phyloP scores from a whole-genome alignment of 2,113 vertebrate genomes.

The Bubo scandiacus region DNA sequence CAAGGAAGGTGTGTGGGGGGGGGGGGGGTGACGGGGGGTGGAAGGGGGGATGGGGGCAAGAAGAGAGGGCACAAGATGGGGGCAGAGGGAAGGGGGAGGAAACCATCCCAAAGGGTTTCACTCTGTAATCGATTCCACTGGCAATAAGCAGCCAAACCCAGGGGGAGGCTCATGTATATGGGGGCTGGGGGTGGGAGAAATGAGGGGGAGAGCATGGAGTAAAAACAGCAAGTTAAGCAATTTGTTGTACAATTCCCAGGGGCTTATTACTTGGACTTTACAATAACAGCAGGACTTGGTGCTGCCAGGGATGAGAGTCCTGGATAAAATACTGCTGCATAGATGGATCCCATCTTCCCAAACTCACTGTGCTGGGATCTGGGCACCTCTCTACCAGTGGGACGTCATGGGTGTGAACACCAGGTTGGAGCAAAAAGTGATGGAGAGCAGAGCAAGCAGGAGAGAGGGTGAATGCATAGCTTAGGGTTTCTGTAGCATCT shows the following conservation, averaged over 20 bases:
- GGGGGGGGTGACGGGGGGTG: not conserved
- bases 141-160: not conserved
- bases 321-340: not conserved
- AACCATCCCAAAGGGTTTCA: not conserved
- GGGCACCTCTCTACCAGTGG: not conserved
- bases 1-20: not conserved
- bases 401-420: not conserved
- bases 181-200: not conserved
- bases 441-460: not conserved
- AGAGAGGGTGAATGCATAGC: not conserved
- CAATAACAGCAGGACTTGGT: not conserved
- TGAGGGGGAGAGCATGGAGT: not conserved
- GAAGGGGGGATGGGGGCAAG: not conserved
- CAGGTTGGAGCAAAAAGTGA: not conserved
- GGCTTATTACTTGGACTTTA: not conserved
- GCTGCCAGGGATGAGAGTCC: not conserved
- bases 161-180: not conserved
- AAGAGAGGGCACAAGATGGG: not conserved
- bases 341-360: not conserved
- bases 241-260: not conserved
- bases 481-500: not conserved
- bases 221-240: conserved; percentile 57
- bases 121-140: conserved; percentile 15
- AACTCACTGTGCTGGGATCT: not conserved
- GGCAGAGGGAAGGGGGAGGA: not conserved